Percentiles rank a stretch among this genome's conserved stretches.
Evolutionary conservation across 2,888 invertebrate genomes (phyloP).

Genomic region (Ischnura elegans): DNA sequence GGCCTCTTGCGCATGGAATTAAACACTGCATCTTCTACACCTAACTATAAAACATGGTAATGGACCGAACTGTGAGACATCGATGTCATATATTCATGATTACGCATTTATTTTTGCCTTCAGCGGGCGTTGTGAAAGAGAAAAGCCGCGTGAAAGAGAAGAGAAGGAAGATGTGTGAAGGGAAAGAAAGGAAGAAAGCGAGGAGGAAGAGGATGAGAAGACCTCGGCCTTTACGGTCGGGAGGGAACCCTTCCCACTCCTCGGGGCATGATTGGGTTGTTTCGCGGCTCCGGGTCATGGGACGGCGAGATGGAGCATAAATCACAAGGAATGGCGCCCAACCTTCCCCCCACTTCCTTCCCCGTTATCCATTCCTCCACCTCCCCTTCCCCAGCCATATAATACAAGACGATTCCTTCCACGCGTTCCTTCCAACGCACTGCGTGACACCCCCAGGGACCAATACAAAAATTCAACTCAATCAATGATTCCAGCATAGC

Average conservation of each 20-base stretch:
- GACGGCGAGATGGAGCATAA: conserved; percentile 11
- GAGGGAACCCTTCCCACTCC: not conserved
- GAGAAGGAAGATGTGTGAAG: conserved; percentile 28
- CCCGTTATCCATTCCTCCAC: not conserved
- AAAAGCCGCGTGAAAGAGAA: conserved; percentile 37
- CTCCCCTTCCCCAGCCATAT: not conserved
- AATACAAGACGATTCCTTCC: not conserved
- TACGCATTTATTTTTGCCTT: too few relatives aligned
- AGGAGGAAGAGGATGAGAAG: not conserved
- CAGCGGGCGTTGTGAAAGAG: not conserved
- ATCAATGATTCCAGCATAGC: not conserved
- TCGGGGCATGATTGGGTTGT: conserved; percentile 49
- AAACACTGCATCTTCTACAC: too few relatives aligned
- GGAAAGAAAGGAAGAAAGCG: conserved; percentile 1
- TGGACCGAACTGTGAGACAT: too few relatives aligned
- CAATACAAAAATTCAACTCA: conserved; percentile 29
- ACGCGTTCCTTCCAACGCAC: not conserved
- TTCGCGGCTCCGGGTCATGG: conserved; percentile 44
- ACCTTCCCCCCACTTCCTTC: not conserved
- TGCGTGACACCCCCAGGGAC: not conserved
- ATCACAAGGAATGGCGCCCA: conserved; percentile 21
- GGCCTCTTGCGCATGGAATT: too few relatives aligned
- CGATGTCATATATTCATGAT: too few relatives aligned
- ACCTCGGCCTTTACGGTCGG: not conserved
- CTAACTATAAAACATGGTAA: too few relatives aligned